These are phyloP conservation scores for Hippotragus niger DNA, from an alignment of 2,113 vertebrate species.

Conservation along the genomic window DNA sequence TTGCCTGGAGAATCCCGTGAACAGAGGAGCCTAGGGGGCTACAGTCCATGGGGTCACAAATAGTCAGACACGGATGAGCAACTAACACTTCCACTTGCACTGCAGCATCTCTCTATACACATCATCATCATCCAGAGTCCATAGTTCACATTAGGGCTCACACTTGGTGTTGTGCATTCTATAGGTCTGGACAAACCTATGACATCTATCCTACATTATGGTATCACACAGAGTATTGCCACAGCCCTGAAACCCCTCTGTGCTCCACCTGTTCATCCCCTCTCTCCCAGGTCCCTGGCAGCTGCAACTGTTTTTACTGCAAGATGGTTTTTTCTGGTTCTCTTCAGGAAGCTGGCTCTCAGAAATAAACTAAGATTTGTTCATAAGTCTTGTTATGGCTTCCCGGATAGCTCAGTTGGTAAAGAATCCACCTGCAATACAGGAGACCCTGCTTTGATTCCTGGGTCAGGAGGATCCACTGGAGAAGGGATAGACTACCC, in stretches of 20 bases:
- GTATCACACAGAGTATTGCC: not conserved
- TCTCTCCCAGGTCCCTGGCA: not conserved
- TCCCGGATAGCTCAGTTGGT: not conserved
- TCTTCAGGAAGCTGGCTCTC: not conserved
- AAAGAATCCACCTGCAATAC: not conserved
- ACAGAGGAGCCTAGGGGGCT: not conserved
- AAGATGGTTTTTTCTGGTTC: not conserved
- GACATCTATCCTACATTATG: not conserved
- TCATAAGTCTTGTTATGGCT: not conserved
- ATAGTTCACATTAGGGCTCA: not conserved
- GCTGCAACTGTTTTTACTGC: not conserved
- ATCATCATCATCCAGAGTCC: not conserved
- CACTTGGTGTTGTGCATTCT: not conserved
- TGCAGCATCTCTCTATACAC: not conserved
- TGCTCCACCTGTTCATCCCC: not conserved
- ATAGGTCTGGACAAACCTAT: not conserved
- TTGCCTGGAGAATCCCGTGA: not conserved
- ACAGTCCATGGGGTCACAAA: not conserved
- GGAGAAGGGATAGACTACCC: not conserved
- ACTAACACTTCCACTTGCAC: not conserved
- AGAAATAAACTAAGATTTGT: not conserved
- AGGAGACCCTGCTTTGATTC: not conserved
- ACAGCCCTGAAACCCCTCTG: not conserved
- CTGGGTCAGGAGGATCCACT: not conserved
- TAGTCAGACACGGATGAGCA: fast-evolving